Evolutionary conservation across 1,140 invertebrate species (phyloP).

Genomic region (Scylla paramamosain): DNA sequence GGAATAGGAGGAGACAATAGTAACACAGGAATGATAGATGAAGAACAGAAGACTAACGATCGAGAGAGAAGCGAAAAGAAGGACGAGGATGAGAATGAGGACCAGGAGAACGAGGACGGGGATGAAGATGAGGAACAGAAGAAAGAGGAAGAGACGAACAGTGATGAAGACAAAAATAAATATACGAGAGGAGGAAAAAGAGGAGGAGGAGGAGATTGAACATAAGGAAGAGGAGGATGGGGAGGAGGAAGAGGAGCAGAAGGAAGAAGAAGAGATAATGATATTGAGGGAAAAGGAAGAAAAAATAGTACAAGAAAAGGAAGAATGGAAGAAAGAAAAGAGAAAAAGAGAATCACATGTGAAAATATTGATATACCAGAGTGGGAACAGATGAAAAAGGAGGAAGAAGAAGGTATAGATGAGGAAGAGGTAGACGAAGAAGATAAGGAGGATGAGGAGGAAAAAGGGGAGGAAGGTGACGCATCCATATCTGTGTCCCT

Average conservation of each 20-base stretch:
- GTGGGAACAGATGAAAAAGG: neutral
- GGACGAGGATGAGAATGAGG: no score
- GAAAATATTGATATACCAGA: neutral
- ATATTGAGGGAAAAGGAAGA: neutral
- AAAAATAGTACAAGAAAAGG: neutral
- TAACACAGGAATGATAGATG: no score
- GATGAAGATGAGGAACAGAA: neutral
- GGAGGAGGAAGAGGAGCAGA: neutral
- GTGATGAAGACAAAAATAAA: neutral
- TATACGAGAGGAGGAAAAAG: neutral
- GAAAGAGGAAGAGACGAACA: neutral
- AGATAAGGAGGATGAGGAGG: neutral
- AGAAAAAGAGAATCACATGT: neutral
- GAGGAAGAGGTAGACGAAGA: neutral
- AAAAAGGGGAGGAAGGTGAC: constrained; percentile 40
- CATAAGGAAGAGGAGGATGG: neutral
- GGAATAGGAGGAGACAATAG: neutral
- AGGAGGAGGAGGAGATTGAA: neutral
- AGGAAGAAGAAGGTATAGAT: no score
- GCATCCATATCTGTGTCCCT: constrained; percentile 49
- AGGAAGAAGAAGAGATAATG: neutral
- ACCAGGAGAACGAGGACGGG: neutral
- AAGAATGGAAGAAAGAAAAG: neutral
- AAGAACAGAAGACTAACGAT: no score
- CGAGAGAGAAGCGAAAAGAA: neutral